phyloP scores from a whole-genome alignment of 2,113 vertebrate species.

The Petroica traversi region DNA sequence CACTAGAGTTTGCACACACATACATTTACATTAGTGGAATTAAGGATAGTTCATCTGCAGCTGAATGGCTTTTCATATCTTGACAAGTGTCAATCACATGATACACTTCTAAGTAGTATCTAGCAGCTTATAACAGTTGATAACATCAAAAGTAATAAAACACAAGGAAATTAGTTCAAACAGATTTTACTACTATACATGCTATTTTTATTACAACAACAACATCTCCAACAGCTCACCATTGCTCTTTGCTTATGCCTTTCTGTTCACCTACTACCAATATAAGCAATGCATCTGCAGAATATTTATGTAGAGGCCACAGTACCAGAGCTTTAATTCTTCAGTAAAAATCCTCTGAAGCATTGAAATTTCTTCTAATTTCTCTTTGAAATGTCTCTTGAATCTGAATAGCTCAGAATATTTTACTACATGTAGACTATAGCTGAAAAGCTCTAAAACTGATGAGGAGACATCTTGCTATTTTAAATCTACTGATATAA shows the following conservation, averaged over 20 bases:
- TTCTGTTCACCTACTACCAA: background rate
- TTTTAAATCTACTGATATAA: background rate
- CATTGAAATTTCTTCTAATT: background rate
- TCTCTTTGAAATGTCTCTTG: background rate
- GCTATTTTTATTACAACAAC: background rate
- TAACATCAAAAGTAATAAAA: background rate
- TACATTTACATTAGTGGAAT: background rate
- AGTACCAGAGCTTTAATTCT: background rate
- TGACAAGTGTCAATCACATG: background rate
- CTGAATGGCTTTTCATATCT: background rate
- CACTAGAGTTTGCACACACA: background rate
- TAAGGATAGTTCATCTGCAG: background rate
- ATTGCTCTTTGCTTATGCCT: background rate
- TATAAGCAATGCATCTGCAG: background rate
- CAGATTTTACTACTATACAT: background rate
- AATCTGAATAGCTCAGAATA: background rate
- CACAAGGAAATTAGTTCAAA: background rate
- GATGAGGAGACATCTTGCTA: background rate
- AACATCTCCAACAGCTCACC: background rate
- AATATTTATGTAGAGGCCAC: background rate
- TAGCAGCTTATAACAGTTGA: background rate
- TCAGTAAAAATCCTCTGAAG: background rate
- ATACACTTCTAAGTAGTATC: background rate
- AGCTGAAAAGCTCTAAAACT: background rate
- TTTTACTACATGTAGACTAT: background rate